Evolutionary conservation across 2,113 vertebrate species (phyloP).

Genomic region (Perca schrenkii): DNA sequence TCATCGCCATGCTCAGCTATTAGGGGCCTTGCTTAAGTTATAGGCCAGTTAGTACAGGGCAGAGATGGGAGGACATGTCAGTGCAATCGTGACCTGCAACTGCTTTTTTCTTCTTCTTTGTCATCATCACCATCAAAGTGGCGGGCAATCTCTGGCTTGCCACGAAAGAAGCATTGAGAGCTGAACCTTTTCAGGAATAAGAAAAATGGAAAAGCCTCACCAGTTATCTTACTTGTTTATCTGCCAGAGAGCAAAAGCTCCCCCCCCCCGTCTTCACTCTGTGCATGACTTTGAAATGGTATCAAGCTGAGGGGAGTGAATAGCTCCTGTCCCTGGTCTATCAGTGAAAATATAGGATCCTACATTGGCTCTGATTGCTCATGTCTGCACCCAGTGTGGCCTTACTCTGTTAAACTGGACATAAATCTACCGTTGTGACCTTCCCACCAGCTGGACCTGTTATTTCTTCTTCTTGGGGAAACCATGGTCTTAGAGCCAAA

Average conservation of each 20-base stretch:
- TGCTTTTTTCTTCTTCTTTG: conserved; percentile 8
- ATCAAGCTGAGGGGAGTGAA: conserved; percentile 42
- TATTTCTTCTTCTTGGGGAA: conserved; percentile 38
- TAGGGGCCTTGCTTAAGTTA: conserved; percentile 35
- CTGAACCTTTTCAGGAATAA: conserved; percentile 10
- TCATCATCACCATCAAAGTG: conserved; percentile 46
- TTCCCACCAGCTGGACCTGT: conserved; percentile 48
- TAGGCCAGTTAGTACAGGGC: conserved; percentile 37
- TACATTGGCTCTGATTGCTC: conserved; percentile 54
- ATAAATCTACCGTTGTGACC: conserved; percentile 56
- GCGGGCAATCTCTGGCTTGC: conserved; percentile 20
- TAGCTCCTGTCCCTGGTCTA: conserved; percentile 41
- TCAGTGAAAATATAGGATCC: conserved; percentile 59
- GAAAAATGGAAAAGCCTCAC: conserved; percentile 36
- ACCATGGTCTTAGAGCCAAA: conserved; percentile 3
- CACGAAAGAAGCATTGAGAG: conserved; percentile 2
- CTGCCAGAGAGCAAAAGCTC: conserved; percentile 37
- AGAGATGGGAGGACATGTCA: conserved; percentile 26
- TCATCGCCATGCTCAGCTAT: conserved; percentile 35
- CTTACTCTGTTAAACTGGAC: conserved; percentile 59
- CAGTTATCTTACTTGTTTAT: conserved; percentile 56
- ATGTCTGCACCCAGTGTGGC: conserved; percentile 57
- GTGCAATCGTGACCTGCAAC: conserved; percentile 12
- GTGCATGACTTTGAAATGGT: conserved; percentile 51
- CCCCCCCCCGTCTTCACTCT: conserved; percentile 8